Base-by-base conservation (phyloP, 2,797 vertebrate species). In the Lutjanus argentimaculatus region DNA sequence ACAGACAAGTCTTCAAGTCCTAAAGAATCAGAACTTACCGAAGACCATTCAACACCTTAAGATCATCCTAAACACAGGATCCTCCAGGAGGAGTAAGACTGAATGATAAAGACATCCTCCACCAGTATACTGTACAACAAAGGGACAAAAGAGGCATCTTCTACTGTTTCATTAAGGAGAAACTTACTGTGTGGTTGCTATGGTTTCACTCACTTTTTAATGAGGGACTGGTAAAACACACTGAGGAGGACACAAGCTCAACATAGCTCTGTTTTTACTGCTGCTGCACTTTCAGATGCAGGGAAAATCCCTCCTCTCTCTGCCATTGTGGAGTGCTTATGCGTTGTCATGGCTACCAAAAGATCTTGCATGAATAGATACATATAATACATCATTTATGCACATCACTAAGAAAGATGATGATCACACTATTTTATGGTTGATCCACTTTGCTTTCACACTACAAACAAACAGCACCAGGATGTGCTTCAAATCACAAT, bases 121-220 rank as follows among this genome's bases (percentile, higher is more conserved):
- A 36, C 8, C 3, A 48, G 13, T 14, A 51, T 16, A 16, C 51
- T 14, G 17, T 16, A 16, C 51, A 11, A 15, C 22, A 8, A 7
- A 14, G 14, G 7, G 22, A 46, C 22, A 40, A 56, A 19, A 14
- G 22, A 51, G 8, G 0, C 6, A 19, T 65, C 30, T 30, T 43
- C 62, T 12, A 21, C 19, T 22, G 30, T 25, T 36, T n/a, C 6
- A 16, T n/a, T 8, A 40, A 4, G 17, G 7, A 13, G 13, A 36
- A 59, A 71, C 61, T 55, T 55, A 30, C 58, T 53, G 53, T 58
- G 45, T 52, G 21, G 61, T 71, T 71, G 36, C 56, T 43, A 71
- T 66, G 70, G 72, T 75, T 72, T 52, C 19, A 16, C 45, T 56
- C 21, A 8, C 7, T 70, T 72, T 77, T 42, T 75, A 49, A 77